Evolutionary conservation across 2,797 vertebrate genomes (phyloP).

Genomic region (Molossus molossus): DNA sequence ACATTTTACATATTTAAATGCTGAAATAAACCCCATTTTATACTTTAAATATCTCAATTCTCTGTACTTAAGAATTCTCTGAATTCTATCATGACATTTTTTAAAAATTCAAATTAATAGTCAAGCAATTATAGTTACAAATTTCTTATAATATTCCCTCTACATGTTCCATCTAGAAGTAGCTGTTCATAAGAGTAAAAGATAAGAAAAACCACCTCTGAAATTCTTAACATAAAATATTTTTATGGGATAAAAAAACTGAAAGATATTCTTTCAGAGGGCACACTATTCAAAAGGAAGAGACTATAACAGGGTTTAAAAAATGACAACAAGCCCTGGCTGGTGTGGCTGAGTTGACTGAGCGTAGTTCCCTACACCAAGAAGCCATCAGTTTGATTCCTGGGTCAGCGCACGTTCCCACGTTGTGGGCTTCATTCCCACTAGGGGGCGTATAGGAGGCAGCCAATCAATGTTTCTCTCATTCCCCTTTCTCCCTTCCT

Average conservation of each 20-base stretch:
- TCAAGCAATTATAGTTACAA: conserved; percentile 47
- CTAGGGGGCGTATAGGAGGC: not conserved
- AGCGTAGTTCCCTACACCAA: not conserved
- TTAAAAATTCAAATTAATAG: conserved; percentile 23
- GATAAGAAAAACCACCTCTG: not conserved
- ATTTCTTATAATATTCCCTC: not conserved
- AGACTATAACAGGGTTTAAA: not conserved
- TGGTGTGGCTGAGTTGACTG: not conserved
- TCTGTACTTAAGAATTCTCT: not conserved
- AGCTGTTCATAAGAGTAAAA: conserved; percentile 23
- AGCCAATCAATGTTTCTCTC: not conserved
- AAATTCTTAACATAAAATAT: conserved; percentile 44
- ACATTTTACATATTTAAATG: conserved; percentile 6
- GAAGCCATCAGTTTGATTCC: not conserved
- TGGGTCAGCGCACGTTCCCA: not conserved
- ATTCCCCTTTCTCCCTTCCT: not conserved
- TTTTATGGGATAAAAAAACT: conserved; percentile 11
- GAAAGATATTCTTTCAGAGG: conserved; percentile 10
- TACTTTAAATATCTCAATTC: conserved; percentile 45
- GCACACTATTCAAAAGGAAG: conserved; percentile 22
- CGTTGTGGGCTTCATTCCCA: too few relatives aligned
- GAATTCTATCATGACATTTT: not conserved
- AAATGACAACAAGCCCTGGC: not conserved
- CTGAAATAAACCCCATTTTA: conserved; percentile 50
- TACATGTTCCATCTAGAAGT: not conserved